A percentile compares a stretch with the other conserved stretches of the same genome.
Conservation (phyloP, 2,113 vertebrate species). For the Raja brachyura region DNA sequence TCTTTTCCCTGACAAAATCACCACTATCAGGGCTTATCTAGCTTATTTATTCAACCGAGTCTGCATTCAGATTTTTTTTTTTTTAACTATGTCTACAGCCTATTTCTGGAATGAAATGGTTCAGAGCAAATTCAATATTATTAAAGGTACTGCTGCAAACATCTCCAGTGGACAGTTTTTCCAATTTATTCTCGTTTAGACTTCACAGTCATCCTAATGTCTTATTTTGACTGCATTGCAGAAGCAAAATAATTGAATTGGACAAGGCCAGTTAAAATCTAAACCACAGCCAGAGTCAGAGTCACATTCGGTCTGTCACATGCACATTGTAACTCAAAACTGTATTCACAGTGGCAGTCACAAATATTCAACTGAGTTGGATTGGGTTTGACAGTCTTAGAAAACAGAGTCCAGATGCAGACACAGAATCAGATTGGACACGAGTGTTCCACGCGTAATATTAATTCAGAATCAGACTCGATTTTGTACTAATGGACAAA, state of each 20-base stretch:
- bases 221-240: not conserved
- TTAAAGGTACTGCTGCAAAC: not conserved
- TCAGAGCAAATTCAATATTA: not conserved
- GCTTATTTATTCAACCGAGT: not conserved
- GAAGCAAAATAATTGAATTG: not conserved
- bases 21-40: not conserved
- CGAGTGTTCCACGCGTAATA: not conserved
- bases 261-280: not conserved
- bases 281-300: not conserved
- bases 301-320: not conserved
- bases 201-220: not conserved
- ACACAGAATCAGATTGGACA: not conserved
- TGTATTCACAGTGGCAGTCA: not conserved
- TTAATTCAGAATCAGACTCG: too few relatives aligned
- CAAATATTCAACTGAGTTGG: not conserved
- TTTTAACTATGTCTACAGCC: not conserved
- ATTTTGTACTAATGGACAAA: too few relatives aligned
- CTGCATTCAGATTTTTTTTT: not conserved
- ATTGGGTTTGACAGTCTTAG: not conserved
- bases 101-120: not conserved
- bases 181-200: not conserved
- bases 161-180: not conserved
- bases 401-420: not conserved
- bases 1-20: not conserved
- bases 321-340: not conserved